Conservation (phyloP, 2,888 invertebrate species). For the Epinotia nisella region DNA sequence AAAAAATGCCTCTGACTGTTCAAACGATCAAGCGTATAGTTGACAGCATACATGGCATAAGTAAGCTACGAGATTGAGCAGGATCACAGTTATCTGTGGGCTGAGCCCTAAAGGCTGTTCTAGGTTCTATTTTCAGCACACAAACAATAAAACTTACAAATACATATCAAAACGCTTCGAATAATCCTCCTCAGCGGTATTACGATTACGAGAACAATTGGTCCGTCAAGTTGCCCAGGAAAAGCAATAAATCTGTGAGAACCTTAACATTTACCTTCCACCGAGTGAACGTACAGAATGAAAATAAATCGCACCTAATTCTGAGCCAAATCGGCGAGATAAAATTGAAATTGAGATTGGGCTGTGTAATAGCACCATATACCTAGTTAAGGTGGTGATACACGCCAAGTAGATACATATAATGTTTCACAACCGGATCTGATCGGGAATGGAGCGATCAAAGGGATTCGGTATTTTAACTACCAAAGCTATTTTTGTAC, state of each 20-base stretch:
- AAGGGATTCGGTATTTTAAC: constrained; percentile 10
- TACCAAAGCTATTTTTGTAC: background rate
- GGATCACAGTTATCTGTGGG: no score
- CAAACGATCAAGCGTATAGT: no score
- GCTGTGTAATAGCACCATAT: constrained; percentile 51
- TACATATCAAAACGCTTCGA: constrained; percentile 45
- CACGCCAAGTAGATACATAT: constrained; percentile 33
- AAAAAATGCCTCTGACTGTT: no score
- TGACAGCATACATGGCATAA: no score
- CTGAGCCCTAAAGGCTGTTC: background rate
- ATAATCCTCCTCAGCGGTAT: constrained; percentile 47
- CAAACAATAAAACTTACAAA: constrained; percentile 10
- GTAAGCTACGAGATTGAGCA: no score
- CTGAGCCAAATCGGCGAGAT: constrained; percentile 64
- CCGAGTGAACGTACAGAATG: constrained; percentile 63
- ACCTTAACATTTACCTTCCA: constrained; percentile 61
- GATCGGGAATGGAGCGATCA: constrained; percentile 9
- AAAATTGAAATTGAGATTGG: constrained; percentile 72
- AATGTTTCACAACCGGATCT: constrained; percentile 47
- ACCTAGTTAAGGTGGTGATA: constrained; percentile 43
- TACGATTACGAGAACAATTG: constrained; percentile 54
- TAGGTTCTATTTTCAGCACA: background rate
- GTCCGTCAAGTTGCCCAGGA: constrained; percentile 58
- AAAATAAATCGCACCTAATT: constrained; percentile 72
- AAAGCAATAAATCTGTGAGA: constrained; percentile 59